These are phyloP conservation scores for Amblyopsis rosae DNA, from an alignment of 2,113 vertebrate species.

Conservation along the genomic window DNA sequence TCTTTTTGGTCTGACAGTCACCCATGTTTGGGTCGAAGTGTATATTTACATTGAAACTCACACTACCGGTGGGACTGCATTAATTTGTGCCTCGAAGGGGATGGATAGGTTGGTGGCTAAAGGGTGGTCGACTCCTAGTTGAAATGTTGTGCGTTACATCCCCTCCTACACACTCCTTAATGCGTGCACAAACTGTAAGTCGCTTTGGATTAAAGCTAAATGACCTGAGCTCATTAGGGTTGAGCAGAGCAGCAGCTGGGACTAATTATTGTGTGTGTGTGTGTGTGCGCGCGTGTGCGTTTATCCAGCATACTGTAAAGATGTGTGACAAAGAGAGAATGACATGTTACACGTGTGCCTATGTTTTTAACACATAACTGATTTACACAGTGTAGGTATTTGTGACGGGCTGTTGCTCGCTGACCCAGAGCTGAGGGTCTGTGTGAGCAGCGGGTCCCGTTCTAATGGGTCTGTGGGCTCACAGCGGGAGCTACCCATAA, in stretches of 20 bases:
- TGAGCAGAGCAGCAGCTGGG: slow-evolving; percentile 47
- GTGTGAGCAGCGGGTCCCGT: slow-evolving; percentile 9
- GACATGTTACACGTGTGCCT: slow-evolving; percentile 6
- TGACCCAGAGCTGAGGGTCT: slow-evolving; percentile 30
- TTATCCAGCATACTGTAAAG: slow-evolving; percentile 4
- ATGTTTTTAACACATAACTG: neutral
- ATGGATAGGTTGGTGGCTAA: too few relatives aligned
- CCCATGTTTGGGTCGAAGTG: slow-evolving; percentile 32
- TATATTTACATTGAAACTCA: slow-evolving; percentile 59
- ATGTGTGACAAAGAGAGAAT: neutral
- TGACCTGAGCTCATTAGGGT: slow-evolving; percentile 20
- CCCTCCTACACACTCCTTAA: too few relatives aligned
- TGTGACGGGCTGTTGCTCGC: slow-evolving; percentile 13
- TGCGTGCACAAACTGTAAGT: neutral
- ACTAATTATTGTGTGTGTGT: slow-evolving; percentile 53
- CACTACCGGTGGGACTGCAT: slow-evolving; percentile 22
- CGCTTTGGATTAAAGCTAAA: too few relatives aligned
- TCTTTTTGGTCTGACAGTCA: slow-evolving; percentile 29
- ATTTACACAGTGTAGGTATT: neutral
- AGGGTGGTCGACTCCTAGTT: too few relatives aligned
- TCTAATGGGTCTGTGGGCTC: slow-evolving; percentile 26
- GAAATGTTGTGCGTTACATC: too few relatives aligned
- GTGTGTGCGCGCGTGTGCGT: slow-evolving; percentile 4
- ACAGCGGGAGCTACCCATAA: slow-evolving; percentile 28
- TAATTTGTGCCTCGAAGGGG: too few relatives aligned